Conservation (phyloP, 2,113 vertebrate species). For the Terrapene triunguis region DNA sequence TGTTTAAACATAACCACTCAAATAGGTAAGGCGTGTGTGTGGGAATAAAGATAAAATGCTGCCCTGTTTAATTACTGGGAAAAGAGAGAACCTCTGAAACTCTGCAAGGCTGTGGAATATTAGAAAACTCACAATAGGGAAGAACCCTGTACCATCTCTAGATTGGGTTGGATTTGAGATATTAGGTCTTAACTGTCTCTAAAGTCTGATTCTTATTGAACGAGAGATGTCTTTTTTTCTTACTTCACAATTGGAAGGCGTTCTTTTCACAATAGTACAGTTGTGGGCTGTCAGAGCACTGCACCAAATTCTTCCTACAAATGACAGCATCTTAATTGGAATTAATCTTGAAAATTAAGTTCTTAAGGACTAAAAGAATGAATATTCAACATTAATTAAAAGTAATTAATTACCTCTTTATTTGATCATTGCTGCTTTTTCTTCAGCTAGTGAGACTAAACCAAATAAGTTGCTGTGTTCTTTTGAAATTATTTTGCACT, state of each 20-base stretch:
- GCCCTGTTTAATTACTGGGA: too few relatives aligned
- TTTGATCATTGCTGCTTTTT: not conserved
- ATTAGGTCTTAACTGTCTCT: not conserved
- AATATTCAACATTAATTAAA: not conserved
- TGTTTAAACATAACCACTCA: not conserved
- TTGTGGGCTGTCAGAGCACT: not conserved
- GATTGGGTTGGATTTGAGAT: too few relatives aligned
- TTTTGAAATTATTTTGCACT: not conserved
- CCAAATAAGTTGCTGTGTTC: not conserved
- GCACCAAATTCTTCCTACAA: not conserved
- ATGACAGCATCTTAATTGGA: not conserved
- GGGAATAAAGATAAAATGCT: too few relatives aligned
- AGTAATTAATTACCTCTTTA: not conserved
- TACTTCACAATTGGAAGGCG: not conserved
- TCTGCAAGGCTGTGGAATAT: too few relatives aligned
- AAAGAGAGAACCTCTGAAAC: too few relatives aligned
- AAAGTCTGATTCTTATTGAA: not conserved
- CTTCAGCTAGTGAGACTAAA: not conserved
- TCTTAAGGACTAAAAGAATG: not conserved
- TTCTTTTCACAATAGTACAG: not conserved
- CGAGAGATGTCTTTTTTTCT: not conserved
- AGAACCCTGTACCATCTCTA: too few relatives aligned
- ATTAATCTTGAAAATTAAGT: not conserved
- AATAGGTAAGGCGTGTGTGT: not conserved
- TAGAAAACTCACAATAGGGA: too few relatives aligned